Evolutionary conservation across 1,140 invertebrate species (phyloP), one percentile per base, ranked within the genome.

Genomic region (Drosophila neocordata): DNA sequence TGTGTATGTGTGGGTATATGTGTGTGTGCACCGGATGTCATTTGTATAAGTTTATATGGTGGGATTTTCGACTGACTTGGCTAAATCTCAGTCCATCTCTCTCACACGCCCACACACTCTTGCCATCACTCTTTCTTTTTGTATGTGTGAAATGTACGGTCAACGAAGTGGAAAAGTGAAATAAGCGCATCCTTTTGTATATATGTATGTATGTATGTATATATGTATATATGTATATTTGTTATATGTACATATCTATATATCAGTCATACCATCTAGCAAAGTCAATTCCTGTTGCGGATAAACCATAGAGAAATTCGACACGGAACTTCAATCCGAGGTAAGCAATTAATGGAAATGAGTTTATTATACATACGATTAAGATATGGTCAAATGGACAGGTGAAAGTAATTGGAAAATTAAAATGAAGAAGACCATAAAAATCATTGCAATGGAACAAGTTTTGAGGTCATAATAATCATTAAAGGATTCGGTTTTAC

Each of bases 41-140:
- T 85, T 85, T 81, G 81, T 85, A 71, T 84, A 70, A 85, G 78
- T 75, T 73, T 77, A 77, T 84, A 77, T 80, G 69, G 69, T 61
- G 66, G 66, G 69, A 80, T 85, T 85, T 84, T 67, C 66, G 44
- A 69, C 55, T 58, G 76, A 55, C 75, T 71, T 65, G 73, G 24
- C 37, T 48, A 58, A 31, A 48, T 24, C 24, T 20, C 13, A 11
- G 12, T 35, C 31, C 20, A 38, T 22, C 64, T 64, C 55, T 48
- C 9, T 56, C 27, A 20, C 7, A 31, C 27, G 5, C 27, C 6
- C 27, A 31, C 6, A 31, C 2, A n/a, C 37, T 9, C 48, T 31
- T 51, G 2, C 15, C 6, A 7, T 38, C 9, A 9, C 1, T 3
- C 44, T 9, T 41, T 18, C 27, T 8, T 3, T 8, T 11, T 22